These are phyloP conservation scores for Panthera uncia DNA, from an alignment of 2,113 vertebrate genomes.

Conservation along the genomic window DNA sequence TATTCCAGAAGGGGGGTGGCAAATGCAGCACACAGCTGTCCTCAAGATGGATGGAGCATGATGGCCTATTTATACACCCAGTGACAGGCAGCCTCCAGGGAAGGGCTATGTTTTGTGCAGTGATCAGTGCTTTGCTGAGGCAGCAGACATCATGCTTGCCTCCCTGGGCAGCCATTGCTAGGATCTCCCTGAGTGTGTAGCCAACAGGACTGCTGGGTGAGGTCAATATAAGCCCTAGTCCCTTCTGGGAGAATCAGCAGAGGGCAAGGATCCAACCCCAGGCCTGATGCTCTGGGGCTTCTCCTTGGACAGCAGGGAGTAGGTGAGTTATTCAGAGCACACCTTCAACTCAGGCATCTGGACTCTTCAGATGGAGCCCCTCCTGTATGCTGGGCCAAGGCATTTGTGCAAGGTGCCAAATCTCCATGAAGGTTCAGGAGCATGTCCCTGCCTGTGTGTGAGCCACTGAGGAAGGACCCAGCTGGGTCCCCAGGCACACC, in stretches of 20 bases:
- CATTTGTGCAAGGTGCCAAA: not conserved
- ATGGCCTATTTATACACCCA: not conserved
- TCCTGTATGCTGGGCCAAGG: not conserved
- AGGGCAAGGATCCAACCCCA: not conserved
- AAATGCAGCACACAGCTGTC: not conserved
- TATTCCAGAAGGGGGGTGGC: not conserved
- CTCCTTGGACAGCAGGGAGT: not conserved
- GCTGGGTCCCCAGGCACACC: fast-evolving
- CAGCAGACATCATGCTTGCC: not conserved
- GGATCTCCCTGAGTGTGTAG: not conserved
- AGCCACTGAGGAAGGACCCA: not conserved
- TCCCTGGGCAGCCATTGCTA: not conserved
- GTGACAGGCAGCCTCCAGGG: not conserved
- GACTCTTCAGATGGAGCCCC: not conserved
- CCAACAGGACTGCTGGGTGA: not conserved
- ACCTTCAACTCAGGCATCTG: not conserved
- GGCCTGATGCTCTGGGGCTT: not conserved
- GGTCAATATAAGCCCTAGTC: not conserved
- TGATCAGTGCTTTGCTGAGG: slow-evolving; percentile 8
- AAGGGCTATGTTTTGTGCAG: not conserved
- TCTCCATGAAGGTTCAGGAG: not conserved
- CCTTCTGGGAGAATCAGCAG: not conserved
- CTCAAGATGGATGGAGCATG: not conserved
- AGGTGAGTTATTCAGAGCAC: not conserved
- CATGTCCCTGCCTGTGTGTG: not conserved